Evolutionary conservation across 1,140 invertebrate species (phyloP).

Genomic region (Kradibia gibbosae): DNA sequence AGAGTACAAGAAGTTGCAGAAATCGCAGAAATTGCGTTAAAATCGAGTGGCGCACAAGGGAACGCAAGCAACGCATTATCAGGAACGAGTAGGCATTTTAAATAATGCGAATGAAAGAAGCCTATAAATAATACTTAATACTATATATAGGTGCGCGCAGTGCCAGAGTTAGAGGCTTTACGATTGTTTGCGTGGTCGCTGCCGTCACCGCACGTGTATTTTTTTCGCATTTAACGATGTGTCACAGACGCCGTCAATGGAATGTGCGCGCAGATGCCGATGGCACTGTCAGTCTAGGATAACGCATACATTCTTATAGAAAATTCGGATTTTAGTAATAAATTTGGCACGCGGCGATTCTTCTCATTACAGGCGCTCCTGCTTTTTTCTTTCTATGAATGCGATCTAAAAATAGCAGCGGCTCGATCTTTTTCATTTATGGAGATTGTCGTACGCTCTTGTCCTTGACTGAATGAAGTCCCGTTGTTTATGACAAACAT

Average conservation of each 20-base stretch:
- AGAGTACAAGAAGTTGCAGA: too few relatives aligned
- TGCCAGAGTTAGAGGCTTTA: conserved; percentile 22
- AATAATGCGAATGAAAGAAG: neutral
- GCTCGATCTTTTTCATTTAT: neutral
- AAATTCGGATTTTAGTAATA: neutral
- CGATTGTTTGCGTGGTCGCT: conserved; percentile 29
- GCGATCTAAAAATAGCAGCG: neutral
- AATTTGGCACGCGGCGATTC: neutral
- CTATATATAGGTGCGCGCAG: neutral
- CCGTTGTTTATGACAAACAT: too few relatives aligned
- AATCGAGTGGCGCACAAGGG: neutral
- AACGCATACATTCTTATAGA: neutral
- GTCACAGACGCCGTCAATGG: neutral
- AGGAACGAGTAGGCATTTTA: neutral
- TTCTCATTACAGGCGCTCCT: neutral
- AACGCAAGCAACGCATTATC: neutral
- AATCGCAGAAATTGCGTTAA: too few relatives aligned
- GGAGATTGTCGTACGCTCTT: neutral
- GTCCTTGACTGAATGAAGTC: neutral
- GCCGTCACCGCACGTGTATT: conserved; percentile 14
- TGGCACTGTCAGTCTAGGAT: neutral
- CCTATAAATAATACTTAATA: neutral
- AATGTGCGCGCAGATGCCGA: conserved; percentile 18
- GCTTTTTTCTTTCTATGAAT: neutral
- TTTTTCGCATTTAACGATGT: conserved; percentile 39